Conservation (phyloP, 2,888 invertebrate genomes). For the Lasioglossum malachurum region DNA sequence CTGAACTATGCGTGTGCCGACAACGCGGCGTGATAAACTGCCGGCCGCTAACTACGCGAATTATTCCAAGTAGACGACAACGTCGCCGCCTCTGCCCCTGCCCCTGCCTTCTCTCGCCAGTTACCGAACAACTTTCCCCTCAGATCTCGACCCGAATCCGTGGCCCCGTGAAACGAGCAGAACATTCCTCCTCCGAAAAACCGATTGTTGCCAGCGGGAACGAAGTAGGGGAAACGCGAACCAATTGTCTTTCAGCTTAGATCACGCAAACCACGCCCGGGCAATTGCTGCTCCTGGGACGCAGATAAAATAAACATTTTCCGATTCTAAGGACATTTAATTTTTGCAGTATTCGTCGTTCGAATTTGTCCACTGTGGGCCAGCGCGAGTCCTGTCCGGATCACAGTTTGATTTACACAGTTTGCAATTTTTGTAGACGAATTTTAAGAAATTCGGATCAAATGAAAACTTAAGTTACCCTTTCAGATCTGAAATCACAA, state of each 20-base stretch:
- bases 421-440: too few species aligned
- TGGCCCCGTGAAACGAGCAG: not conserved
- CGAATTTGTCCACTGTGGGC: too few species aligned
- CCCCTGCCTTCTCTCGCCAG: conserved; percentile 11
- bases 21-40: conserved; percentile 77
- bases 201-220: not conserved
- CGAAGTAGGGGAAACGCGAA: not conserved
- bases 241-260: not conserved
- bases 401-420: too few species aligned
- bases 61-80: conserved; percentile 78
- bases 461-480: too few species aligned
- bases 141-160: conserved; percentile 33
- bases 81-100: conserved; percentile 35
- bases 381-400: too few species aligned
- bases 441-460: too few species aligned
- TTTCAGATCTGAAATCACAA: too few species aligned
- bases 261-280: too few species aligned
- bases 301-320: too few species aligned
- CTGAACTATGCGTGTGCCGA: conserved; percentile 70
- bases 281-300: too few species aligned
- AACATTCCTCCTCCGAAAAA: conserved; percentile 4
- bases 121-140: conserved; percentile 63
- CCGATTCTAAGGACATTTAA: too few species aligned
- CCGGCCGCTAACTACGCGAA: conserved; percentile 77
- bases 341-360: too few species aligned